Percentiles rank a stretch among this genome's conserved stretches.
These are phyloP conservation scores for Ferdinandea cuprea DNA, from an alignment of 2,888 invertebrate species.

Conservation along the genomic window DNA sequence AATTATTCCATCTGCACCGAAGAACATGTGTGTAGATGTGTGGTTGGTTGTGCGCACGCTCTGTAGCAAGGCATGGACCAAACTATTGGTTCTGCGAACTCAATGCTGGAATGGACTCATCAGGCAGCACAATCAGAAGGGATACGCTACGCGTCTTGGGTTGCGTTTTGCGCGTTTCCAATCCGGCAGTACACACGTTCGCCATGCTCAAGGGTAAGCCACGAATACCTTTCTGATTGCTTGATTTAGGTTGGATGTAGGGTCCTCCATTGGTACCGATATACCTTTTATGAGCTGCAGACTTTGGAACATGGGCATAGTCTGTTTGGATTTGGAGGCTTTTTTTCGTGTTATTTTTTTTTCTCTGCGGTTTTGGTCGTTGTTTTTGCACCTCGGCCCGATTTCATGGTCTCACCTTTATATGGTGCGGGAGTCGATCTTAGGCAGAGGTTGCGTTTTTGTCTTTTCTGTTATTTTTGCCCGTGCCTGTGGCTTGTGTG, in stretches of 20 bases:
- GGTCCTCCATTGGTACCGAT: slow-evolving; percentile 39
- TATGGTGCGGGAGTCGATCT: slow-evolving; percentile 74
- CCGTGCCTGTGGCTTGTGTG: slow-evolving; percentile 55
- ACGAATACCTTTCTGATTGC: slow-evolving; percentile 74
- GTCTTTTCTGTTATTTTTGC: slow-evolving; percentile 10
- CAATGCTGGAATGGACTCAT: slow-evolving; percentile 70
- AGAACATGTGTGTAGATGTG: slow-evolving; percentile 49
- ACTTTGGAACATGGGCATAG: slow-evolving; percentile 47
- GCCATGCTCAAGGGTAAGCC: slow-evolving; percentile 66
- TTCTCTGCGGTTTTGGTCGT: slow-evolving; percentile 54
- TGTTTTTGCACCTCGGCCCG: slow-evolving; percentile 74
- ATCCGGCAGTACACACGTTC: slow-evolving; percentile 38
- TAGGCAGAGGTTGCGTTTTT: slow-evolving; percentile 23
- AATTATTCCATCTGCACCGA: slow-evolving; percentile 64
- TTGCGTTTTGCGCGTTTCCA: slow-evolving; percentile 68
- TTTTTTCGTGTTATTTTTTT: slow-evolving; percentile 30
- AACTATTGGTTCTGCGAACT: slow-evolving; percentile 66
- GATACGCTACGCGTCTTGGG: slow-evolving; percentile 68
- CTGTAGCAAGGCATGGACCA: background rate
- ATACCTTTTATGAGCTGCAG: slow-evolving; percentile 21
- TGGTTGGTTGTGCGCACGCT: background rate
- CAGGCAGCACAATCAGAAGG: slow-evolving; percentile 70
- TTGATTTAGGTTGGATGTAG: slow-evolving; percentile 70
- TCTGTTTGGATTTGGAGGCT: slow-evolving; percentile 36
- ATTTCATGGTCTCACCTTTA: slow-evolving; percentile 75